phyloP scores from a whole-genome alignment of 1,140 invertebrate genomes.

The Augochlora pura region DNA sequence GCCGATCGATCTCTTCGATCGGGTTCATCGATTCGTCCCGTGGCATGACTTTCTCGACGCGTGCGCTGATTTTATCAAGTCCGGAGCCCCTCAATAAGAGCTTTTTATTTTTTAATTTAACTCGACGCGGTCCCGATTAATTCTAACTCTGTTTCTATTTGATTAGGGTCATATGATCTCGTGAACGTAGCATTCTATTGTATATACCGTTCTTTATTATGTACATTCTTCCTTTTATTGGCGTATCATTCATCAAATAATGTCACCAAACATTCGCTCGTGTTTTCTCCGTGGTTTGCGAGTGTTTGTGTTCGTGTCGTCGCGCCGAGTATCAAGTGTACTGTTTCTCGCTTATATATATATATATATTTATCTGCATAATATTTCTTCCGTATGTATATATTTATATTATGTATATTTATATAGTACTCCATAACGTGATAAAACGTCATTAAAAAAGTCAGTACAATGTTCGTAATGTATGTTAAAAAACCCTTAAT shows the following conservation, averaged over 20 bases:
- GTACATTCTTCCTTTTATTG: slow-evolving; percentile 38
- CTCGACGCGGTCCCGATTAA: too few species aligned
- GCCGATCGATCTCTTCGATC: neutral
- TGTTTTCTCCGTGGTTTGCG: neutral
- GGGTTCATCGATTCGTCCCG: neutral
- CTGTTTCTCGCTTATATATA: neutral
- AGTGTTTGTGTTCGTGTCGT: slow-evolving; percentile 18
- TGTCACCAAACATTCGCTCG: slow-evolving; percentile 39
- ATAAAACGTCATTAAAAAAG: slow-evolving; percentile 66
- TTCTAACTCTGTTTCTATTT: too few species aligned
- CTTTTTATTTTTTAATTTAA: too few species aligned
- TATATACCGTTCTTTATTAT: slow-evolving; percentile 46
- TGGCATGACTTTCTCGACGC: too few species aligned
- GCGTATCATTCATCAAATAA: slow-evolving; percentile 33
- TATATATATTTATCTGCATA: slow-evolving; percentile 30
- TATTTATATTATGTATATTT: slow-evolving; percentile 57
- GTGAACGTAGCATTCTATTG: slow-evolving; percentile 9
- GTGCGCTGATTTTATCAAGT: too few species aligned
- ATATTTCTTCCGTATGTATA: slow-evolving; percentile 35
- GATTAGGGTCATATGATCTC: slow-evolving; percentile 2
- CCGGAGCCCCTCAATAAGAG: too few species aligned
- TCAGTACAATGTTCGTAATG: slow-evolving; percentile 61
- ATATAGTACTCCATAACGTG: slow-evolving; percentile 60
- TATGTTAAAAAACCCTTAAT: slow-evolving; percentile 63
- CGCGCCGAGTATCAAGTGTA: neutral